Conservation (phyloP, 2,888 invertebrate genomes). For the Drosophila neotestacea region DNA sequence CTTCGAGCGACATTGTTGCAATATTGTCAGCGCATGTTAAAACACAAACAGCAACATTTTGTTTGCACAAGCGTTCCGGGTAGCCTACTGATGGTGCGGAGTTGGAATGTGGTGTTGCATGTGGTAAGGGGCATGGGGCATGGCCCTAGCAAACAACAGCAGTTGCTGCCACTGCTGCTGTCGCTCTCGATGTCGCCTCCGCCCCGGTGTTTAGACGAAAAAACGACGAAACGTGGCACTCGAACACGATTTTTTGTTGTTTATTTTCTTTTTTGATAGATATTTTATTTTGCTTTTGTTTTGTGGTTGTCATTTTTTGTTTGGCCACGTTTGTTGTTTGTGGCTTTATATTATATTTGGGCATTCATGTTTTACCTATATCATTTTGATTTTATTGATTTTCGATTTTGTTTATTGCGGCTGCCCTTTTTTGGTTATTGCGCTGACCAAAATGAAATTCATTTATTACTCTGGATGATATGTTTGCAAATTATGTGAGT, state of each 20-base stretch:
- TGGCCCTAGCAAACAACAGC: conserved; percentile 62
- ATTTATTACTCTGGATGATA: conserved; percentile 53
- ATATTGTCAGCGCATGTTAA: conserved; percentile 76
- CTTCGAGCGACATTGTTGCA: conserved; percentile 70
- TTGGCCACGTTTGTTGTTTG: conserved; percentile 76
- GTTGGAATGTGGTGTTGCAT: conserved; percentile 12
- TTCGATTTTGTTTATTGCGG: conserved; percentile 73
- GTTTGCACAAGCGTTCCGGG: conserved; percentile 64
- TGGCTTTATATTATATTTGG: conserved; percentile 75
- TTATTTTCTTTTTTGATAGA: conserved; percentile 20
- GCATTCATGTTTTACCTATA: conserved; percentile 74
- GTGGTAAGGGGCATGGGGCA: conserved; percentile 47
- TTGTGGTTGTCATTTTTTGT: conserved; percentile 33
- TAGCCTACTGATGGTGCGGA: conserved; percentile 14
- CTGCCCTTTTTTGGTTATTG: conserved; percentile 69
- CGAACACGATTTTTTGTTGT: conserved; percentile 69
- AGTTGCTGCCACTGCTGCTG: conserved; percentile 21
- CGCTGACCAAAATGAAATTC: conserved; percentile 54
- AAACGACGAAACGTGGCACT: conserved; percentile 69
- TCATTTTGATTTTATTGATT: conserved; percentile 67
- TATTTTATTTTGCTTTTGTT: conserved; percentile 39
- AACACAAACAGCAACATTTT: conserved; percentile 67
- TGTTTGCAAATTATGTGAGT: conserved; percentile 74
- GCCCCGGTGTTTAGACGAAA: conserved; percentile 60
- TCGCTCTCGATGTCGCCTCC: conserved; percentile 18